Base-by-base conservation (phyloP, 2,797 vertebrate genomes). In the Liasis olivaceus region DNA sequence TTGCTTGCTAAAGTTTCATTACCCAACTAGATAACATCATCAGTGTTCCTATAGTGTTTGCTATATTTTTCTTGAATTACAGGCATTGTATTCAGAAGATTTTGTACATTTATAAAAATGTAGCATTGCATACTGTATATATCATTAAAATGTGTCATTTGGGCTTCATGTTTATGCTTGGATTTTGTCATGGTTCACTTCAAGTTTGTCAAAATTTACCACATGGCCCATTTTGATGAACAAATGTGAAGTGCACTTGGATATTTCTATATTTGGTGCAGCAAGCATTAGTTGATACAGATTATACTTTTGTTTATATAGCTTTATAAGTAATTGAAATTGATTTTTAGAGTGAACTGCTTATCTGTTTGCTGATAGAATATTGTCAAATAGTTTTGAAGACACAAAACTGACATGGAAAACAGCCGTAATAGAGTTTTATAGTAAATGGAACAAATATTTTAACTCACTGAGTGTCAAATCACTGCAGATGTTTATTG, bases 311-410 rank as follows among this genome's bases (percentile, higher is more conserved):
- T 58, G 66, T 89, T 93, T 96, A 64, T 88, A 94, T 85, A 54
- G 31, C 22, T 66, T 89, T 95, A 90, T 93, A 36, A 86, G 4
- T 93, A 94, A 51, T n/a, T 89, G 89, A 81, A 93, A 91, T 47
- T 42, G 22, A 13, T 87, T 6, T 60, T 77, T 63, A 93, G 69
- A 86, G 58, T 0, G 0, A 0, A 20, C 22, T 87, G 4, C 15
- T 92, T 91, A 64, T 13, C 81, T 94, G 4, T 72, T 91, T 13
- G 14, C 28, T 26, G 77, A 59, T 64, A 17, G 17, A 2, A 13
- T 2, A 0, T 17, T 93, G 24, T 85, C 88, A 91, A 87, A 69
- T 2, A 77, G 14, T 1, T 1, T 2, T 93, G 64, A 6, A 89
- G 85, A 89, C 81, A 28, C 36, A 12, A 1, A 85, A 89, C 51